Percentiles rank a stretch among this genome's conserved stretches.
These are phyloP conservation scores for Troides oblongomaculatus DNA, from an alignment of 2,888 invertebrate species.

Conservation along the genomic window DNA sequence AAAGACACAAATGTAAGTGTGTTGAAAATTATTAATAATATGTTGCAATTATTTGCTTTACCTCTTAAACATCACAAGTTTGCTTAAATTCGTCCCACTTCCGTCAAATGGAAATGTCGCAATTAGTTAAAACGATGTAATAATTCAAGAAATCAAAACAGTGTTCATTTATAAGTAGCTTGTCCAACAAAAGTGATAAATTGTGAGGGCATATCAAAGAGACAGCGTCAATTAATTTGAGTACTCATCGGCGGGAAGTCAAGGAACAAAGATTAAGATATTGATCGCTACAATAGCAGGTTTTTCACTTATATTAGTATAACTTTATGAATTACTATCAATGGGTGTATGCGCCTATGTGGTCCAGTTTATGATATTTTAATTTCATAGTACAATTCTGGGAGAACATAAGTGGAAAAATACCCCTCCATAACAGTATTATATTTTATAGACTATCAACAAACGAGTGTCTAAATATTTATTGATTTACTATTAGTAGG, in stretches of 20 bases:
- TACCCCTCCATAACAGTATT: no score
- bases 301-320: background rate
- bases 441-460: no score
- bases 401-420: no score
- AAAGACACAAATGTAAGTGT: background rate
- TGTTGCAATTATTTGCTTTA: background rate
- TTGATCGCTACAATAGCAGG: constrained; percentile 15
- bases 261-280: constrained; percentile 42
- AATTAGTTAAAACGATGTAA: constrained; percentile 30
- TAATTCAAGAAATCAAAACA: constrained; percentile 40
- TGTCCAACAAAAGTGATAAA: constrained; percentile 54
- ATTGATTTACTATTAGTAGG: no score
- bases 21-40: background rate
- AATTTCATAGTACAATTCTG: no score
- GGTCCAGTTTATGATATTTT: no score
- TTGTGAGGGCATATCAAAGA: constrained; percentile 51
- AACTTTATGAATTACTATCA: background rate
- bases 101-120: constrained; percentile 14
- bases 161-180: constrained; percentile 50
- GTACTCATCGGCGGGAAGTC: constrained; percentile 46
- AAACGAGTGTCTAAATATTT: no score
- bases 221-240: constrained; percentile 58
- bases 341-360: no score
- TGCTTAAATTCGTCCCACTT: constrained; percentile 17
- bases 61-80: constrained; percentile 6